Evolutionary conservation across 1,140 invertebrate species (phyloP).

Genomic region (Caenorhabditis latens): DNA sequence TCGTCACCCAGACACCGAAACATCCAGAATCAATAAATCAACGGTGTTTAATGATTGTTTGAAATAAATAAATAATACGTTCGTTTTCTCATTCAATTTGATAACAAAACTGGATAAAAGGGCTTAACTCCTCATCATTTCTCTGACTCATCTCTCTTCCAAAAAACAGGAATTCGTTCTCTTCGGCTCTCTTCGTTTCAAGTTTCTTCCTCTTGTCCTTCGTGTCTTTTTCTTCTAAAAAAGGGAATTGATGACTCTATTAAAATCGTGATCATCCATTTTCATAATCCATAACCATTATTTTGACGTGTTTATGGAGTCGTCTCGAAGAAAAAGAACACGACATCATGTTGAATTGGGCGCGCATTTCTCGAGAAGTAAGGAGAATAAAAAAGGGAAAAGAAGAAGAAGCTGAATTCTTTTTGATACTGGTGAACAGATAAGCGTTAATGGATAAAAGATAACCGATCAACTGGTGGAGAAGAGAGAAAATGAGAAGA

Average conservation of each 20-base stretch:
- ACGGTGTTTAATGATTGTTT: background rate
- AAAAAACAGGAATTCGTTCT: background rate
- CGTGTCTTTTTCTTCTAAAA: background rate
- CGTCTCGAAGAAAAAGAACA: background rate
- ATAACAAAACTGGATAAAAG: conserved; percentile 42
- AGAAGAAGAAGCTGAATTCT: background rate
- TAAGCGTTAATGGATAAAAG: conserved; percentile 24
- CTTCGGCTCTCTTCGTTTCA: background rate
- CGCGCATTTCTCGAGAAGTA: background rate
- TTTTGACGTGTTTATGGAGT: conserved; percentile 42
- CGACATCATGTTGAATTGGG: background rate
- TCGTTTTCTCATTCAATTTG: background rate
- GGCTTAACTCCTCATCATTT: background rate
- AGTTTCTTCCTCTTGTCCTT: too few species aligned
- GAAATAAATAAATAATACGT: conserved; percentile 8
- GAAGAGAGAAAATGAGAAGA: background rate
- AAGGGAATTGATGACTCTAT: background rate
- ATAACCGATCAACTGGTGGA: background rate
- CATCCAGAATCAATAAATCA: background rate
- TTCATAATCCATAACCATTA: conserved; percentile 39
- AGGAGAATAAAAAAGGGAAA: background rate
- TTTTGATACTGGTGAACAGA: conserved; percentile 1
- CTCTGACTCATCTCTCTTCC: background rate
- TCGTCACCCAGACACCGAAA: background rate
- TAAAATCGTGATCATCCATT: conserved; percentile 25